These are phyloP conservation scores for Lamellibrachia luymesi DNA, from an alignment of 1,140 invertebrate species.

Conservation along the genomic window DNA sequence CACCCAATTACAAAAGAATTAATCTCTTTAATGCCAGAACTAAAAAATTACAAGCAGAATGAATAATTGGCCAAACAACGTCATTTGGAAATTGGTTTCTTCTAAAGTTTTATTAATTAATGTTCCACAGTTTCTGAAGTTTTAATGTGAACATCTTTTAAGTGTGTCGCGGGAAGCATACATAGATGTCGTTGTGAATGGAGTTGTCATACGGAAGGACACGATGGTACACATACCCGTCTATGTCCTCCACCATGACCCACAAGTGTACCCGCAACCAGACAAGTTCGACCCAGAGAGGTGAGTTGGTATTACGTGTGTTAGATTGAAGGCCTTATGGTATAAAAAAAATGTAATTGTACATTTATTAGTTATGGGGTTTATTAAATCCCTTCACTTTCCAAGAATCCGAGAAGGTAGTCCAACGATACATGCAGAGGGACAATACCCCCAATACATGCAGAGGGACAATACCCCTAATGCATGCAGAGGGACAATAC, in stretches of 20 bases:
- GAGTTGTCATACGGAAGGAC: constrained; percentile 33
- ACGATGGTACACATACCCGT: constrained; percentile 57
- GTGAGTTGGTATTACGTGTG: constrained; percentile 15
- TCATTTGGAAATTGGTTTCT: not conserved
- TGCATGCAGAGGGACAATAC: not conserved
- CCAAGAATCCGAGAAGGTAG: not conserved
- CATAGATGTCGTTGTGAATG: constrained; percentile 31
- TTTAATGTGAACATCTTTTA: not conserved
- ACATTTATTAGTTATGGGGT: not conserved
- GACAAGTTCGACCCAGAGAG: constrained; percentile 56
- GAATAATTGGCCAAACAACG: too few species aligned
- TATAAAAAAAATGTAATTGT: not conserved
- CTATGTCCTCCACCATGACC: constrained; percentile 60
- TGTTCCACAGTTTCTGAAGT: not conserved
- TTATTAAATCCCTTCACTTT: not conserved
- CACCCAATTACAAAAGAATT: too few species aligned
- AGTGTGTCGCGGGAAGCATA: not conserved
- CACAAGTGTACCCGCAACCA: constrained; percentile 55
- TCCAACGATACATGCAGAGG: not conserved
- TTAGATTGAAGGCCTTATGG: not conserved
- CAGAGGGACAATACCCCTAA: too few species aligned
- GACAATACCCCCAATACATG: too few species aligned
- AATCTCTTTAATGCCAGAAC: too few species aligned
- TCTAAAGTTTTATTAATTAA: not conserved
- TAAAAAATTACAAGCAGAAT: too few species aligned